These are phyloP conservation scores for Ruditapes philippinarum DNA, from an alignment of 1,140 invertebrate species.

Conservation along the genomic window DNA sequence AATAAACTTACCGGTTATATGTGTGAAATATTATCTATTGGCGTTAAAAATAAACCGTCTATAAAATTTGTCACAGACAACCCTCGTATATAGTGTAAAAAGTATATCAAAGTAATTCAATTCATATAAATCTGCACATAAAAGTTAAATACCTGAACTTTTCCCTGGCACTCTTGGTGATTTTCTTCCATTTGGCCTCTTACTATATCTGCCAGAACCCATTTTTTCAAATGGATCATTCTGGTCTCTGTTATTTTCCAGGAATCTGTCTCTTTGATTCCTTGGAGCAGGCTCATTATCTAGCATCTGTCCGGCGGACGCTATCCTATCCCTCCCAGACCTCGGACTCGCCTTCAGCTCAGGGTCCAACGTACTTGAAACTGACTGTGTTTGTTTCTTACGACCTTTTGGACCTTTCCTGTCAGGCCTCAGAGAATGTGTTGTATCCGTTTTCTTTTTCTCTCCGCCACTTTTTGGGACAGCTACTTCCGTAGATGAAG, in stretches of 20 bases:
- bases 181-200: constrained; percentile 64
- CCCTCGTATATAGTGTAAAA: no score
- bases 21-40: no score
- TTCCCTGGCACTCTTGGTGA: constrained; percentile 68
- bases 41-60: no score
- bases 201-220: constrained; percentile 69
- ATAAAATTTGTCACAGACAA: no score
- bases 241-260: constrained; percentile 43
- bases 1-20: no score
- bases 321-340: not conserved
- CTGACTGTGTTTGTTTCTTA: constrained; percentile 59
- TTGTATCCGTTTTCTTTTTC: constrained; percentile 64
- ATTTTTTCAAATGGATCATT: constrained; percentile 65
- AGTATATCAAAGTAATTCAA: no score
- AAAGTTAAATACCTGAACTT: constrained; percentile 46
- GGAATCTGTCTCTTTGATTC: constrained; percentile 16
- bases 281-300: not conserved
- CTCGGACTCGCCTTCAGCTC: not conserved
- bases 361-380: constrained; percentile 47
- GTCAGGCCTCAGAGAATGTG: constrained; percentile 71
- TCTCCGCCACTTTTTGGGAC: not conserved
- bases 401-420: constrained; percentile 49
- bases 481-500: constrained; percentile 68
- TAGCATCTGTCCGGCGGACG: not conserved
- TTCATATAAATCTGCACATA: no score